Base-by-base conservation (phyloP, 2,888 invertebrate genomes). In the Venustoraphidia nigricollis region DNA sequence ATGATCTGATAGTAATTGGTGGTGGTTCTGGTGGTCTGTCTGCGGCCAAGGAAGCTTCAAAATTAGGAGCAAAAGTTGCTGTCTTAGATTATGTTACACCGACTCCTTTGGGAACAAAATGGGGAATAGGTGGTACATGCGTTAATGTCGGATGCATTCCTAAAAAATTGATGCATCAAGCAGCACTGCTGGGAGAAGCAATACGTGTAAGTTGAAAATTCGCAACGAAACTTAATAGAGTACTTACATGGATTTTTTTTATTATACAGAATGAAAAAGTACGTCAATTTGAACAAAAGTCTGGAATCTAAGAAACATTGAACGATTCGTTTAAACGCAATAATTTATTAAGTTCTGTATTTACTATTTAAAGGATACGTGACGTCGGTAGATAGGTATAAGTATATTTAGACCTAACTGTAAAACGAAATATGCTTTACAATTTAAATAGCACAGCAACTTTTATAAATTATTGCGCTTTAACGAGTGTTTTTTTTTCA, bases 91-190 rank as follows among this genome's bases (percentile, higher is more conserved):
- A 71, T 64, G 91, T 92, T 3, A 81, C 78, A 27, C 91, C 92
- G 0, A 81, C 90, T 3, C 89, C 90, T 0, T 69, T 72, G 55
- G 94, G 95, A 50, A 84, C 91, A 10, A 85, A 89, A 64, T 95
- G 94, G 95, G 94, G 94, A 42, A 73, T 96, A 3, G 95, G 96
- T 41, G 96, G 95, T 38, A 96, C 96, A 0, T 96, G 96, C 65
- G 93, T 94, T 35, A 95, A 95, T 69, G 96, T 96, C 8, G 96
- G 96, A 35, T 96, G 95, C 64, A 96, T 96, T 66, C 96, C 96
- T 8, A 97, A 97, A 67, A 97, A 97, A 65, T 70, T 97, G 51
- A 94, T 97, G 93, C 97, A 95, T 64, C 90, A 93, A 63, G 94
- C 94, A 42, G 85, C 95, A 0, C 65, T 94, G 39, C 69, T 94